Evolutionary conservation across 1,140 invertebrate species (phyloP).

Genomic region (Drosophila parabipectinata): DNA sequence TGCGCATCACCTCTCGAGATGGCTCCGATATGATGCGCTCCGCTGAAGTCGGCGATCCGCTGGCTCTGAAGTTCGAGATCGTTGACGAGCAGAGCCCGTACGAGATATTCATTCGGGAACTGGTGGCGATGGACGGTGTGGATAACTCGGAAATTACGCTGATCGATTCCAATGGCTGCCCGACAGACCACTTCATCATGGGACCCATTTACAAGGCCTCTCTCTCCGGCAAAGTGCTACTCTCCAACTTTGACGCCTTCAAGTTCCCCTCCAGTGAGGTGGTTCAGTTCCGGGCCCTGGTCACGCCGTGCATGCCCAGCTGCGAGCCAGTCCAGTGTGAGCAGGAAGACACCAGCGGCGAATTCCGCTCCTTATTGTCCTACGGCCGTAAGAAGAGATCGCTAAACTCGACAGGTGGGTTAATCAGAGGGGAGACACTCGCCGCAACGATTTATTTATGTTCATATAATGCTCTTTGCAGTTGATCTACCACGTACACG

Average conservation of each 20-base stretch:
- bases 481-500: slow-evolving; percentile 24
- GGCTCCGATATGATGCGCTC: slow-evolving; percentile 90
- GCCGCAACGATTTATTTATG: neutral
- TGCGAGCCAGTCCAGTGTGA: slow-evolving; percentile 96
- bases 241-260: slow-evolving; percentile 98
- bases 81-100: slow-evolving; percentile 95
- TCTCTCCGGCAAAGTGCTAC: slow-evolving; percentile 90
- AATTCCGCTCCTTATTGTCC: slow-evolving; percentile 90
- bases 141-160: slow-evolving; percentile 96
- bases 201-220: slow-evolving; percentile 93
- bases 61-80: slow-evolving; percentile 96
- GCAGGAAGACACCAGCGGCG: slow-evolving; percentile 91
- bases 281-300: slow-evolving; percentile 96
- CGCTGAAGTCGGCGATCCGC: slow-evolving; percentile 94
- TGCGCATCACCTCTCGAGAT: slow-evolving; percentile 94
- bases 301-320: slow-evolving; percentile 95
- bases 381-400: slow-evolving; percentile 87
- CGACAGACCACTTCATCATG: slow-evolving; percentile 96
- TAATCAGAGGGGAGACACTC: neutral
- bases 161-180: slow-evolving; percentile 96
- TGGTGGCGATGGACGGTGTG: slow-evolving; percentile 97
- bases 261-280: slow-evolving; percentile 97
- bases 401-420: slow-evolving; percentile 44
- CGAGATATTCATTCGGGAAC: slow-evolving; percentile 96
- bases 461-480: neutral